Evolutionary conservation across 2,888 invertebrate genomes (phyloP).

Genomic region (Drosophila pegasa): DNA sequence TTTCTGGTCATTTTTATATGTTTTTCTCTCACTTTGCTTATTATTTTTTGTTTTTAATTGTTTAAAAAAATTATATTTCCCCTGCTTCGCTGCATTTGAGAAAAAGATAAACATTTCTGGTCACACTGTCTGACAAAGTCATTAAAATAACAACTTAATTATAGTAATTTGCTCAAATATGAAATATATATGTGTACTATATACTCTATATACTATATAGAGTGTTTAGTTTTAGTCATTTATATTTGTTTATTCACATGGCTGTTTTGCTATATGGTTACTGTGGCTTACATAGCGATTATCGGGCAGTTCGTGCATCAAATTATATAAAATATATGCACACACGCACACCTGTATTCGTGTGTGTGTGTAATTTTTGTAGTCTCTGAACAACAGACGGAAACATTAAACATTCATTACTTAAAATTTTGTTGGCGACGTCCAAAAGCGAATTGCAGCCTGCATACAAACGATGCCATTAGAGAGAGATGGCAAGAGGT

Average conservation of each 20-base stretch:
- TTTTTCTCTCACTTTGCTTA: background rate
- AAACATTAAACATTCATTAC: conserved; percentile 80
- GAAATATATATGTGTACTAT: background rate
- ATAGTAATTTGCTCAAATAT: background rate
- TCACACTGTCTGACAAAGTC: conserved; percentile 7
- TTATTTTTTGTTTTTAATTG: background rate
- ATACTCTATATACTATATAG: background rate
- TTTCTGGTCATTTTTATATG: background rate
- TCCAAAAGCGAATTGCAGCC: conserved; percentile 46
- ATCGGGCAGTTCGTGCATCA: conserved; percentile 53
- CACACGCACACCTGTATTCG: conserved; percentile 2
- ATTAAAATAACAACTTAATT: conserved; percentile 1
- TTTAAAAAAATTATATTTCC: background rate
- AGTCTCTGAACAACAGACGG: conserved; percentile 54
- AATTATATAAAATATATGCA: conserved; percentile 54
- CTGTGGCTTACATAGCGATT: conserved; percentile 24
- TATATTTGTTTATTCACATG: conserved; percentile 15
- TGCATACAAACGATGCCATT: conserved; percentile 74
- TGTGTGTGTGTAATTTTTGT: conserved; percentile 15
- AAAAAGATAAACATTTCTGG: conserved; percentile 3
- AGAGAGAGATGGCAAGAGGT: conserved; percentile 15
- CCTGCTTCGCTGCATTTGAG: background rate
- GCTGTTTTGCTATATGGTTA: conserved; percentile 21
- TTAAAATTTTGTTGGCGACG: conserved; percentile 67
- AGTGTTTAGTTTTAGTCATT: conserved; percentile 1